Base-by-base conservation (phyloP, 2,888 invertebrate species). In the Parnassius glacialis region DNA sequence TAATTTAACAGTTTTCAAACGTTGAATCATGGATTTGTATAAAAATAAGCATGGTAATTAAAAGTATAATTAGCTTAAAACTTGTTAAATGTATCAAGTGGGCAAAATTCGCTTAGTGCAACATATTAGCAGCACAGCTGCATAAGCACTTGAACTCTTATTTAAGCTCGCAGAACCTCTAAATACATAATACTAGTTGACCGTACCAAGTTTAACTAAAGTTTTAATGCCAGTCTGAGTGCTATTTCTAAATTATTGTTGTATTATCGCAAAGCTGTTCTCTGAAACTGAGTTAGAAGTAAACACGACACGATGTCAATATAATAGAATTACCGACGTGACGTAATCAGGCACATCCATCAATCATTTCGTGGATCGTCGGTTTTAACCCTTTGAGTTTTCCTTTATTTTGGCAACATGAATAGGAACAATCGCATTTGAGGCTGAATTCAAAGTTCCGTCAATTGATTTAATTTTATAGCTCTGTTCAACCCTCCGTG, bases 401-500 rank as follows among this genome's bases (percentile, higher is more conserved):
- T 83, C 80, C 81, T 81, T 83, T 82, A 81, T 85, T 85, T 81
- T 73, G 73, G 72, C 67, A 79, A 79, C 77, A 78, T 76, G 80
- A 84, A 84, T 80, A 74, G 82, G 79, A 83, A 85, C 86, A 85
- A 87, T 84, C 80, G 84, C 81, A 81, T 85, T 84, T 79, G 78
- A 77, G 77, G 79, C 76, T 81, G 83, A 84, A 87, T 84, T 83
- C 81, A 83, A 86, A 87, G 83, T 86, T 84, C 75, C 76, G 77
- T 71, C 85, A 82, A 90, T 90, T 86, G 87, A 89, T 89, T 90
- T 90, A 90, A 89, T 90, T 90, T 84, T 84, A 90, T 87, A 80
- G 85, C 85, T 81, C 75, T 80, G 84, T 87, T 87, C 83, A 77
- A 76, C 79, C 76, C 79, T 73, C 77, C 75, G 79, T 78, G 82